A percentile compares a stretch with the other conserved stretches of the same genome.
These are phyloP conservation scores for Erethizon dorsatum DNA, from an alignment of 2,797 vertebrate species.

Conservation along the genomic window DNA sequence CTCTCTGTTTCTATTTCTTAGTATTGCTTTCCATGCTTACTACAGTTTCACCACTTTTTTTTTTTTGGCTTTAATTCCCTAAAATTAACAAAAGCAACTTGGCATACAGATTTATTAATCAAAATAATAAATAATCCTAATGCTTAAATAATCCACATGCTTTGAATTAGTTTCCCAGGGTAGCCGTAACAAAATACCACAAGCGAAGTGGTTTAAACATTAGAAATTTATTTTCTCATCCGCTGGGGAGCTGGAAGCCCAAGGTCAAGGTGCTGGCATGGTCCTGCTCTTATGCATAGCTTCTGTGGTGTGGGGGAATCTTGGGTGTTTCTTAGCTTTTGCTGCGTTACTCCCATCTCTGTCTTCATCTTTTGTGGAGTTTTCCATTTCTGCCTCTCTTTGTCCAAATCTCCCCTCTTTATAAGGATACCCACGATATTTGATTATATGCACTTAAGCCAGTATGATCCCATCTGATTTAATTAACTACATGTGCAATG, in stretches of 20 bases:
- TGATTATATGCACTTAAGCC: background rate
- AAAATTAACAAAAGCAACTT: background rate
- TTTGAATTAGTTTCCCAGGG: background rate
- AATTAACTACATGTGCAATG: background rate
- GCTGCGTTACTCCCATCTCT: background rate
- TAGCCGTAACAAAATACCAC: background rate
- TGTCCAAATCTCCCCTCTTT: background rate
- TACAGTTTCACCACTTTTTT: background rate
- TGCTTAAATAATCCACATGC: background rate
- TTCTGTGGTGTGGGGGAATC: background rate
- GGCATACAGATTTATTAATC: background rate
- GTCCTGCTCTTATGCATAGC: background rate
- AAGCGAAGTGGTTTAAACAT: background rate
- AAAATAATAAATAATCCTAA: background rate
- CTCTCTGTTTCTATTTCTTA: background rate
- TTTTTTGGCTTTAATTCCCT: background rate
- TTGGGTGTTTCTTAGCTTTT: background rate
- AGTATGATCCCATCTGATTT: background rate
- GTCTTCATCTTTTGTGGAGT: background rate
- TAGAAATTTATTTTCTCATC: background rate
- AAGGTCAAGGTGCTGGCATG: background rate
- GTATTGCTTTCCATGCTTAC: background rate
- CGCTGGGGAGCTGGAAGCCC: background rate
- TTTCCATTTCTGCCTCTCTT: background rate
- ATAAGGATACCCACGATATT: background rate